A percentile compares a stretch with the other conserved stretches of the same genome.
These are phyloP conservation scores for Mastomys coucha DNA, from an alignment of 2,113 vertebrate genomes.

Conservation along the genomic window DNA sequence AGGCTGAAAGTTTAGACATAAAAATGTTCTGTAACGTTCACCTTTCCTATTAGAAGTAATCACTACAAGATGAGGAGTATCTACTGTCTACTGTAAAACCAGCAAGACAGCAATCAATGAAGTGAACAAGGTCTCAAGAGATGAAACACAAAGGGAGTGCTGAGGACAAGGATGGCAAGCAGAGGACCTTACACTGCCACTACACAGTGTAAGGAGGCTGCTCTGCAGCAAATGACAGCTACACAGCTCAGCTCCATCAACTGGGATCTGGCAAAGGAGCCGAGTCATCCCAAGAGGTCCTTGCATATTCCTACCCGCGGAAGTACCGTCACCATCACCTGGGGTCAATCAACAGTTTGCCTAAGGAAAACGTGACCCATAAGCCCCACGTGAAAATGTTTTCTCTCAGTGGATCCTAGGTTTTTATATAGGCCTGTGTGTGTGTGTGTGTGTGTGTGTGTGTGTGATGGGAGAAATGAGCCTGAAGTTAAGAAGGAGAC, in stretches of 20 bases:
- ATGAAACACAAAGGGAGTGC: not conserved
- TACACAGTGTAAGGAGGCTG: not conserved
- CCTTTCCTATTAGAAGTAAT: not conserved
- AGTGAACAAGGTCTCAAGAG: no score
- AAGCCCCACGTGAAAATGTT: not conserved
- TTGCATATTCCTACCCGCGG: no score
- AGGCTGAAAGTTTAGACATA: constrained; percentile 32
- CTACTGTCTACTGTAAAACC: constrained; percentile 28
- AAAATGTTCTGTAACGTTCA: constrained; percentile 28
- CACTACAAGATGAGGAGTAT: not conserved
- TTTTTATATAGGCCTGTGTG: not conserved
- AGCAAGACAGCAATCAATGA: not conserved
- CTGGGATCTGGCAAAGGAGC: no score
- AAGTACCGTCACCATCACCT: not conserved
- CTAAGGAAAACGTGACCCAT: no score
- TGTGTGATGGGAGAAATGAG: not conserved
- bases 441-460: no score
- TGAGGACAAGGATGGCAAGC: not conserved
- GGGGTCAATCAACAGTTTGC: no score
- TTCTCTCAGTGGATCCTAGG: not conserved
- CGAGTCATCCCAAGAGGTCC: not conserved
- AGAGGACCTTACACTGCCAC: not conserved
- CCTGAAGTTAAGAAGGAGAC: not conserved
- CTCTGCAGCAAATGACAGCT: no score
- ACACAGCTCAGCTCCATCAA: not conserved